Percentiles rank a stretch among this genome's conserved stretches.
Conservation (phyloP, 2,113 vertebrate species). For the Tachysurus vachellii region DNA sequence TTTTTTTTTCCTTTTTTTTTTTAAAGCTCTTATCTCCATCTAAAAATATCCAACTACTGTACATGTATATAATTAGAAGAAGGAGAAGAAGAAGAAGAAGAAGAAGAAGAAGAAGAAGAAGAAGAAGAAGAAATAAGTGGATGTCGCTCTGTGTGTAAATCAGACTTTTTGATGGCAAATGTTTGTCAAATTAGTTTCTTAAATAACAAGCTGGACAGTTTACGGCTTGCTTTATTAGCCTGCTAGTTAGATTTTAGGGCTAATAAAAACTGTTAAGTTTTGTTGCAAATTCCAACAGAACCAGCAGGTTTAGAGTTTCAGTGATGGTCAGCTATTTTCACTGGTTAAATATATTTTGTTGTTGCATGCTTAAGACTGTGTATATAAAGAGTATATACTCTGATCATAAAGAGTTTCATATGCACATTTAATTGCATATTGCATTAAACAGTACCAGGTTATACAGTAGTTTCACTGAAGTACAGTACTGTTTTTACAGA, state of each 20-base stretch:
- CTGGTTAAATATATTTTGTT: background rate
- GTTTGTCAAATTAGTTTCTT: background rate
- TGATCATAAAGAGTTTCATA: background rate
- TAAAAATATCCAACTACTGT: background rate
- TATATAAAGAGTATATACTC: background rate
- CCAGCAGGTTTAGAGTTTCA: background rate
- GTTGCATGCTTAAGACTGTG: background rate
- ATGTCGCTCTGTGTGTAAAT: background rate
- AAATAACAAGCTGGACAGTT: background rate
- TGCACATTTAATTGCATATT: background rate
- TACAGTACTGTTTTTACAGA: background rate
- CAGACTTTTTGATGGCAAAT: background rate
- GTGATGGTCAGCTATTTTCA: background rate
- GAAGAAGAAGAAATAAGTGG: background rate
- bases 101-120: too few relatives aligned
- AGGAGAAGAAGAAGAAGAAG: background rate
- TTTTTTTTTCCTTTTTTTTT: background rate
- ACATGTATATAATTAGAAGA: background rate
- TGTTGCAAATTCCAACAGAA: too few relatives aligned
- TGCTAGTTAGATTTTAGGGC: background rate
- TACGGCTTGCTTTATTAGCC: background rate
- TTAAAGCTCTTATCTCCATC: background rate
- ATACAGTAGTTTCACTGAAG: background rate
- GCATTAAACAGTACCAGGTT: background rate
- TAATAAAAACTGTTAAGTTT: too few relatives aligned